These are phyloP conservation scores for Lamellibrachia columna DNA, from an alignment of 2,888 invertebrate species.

Conservation along the genomic window DNA sequence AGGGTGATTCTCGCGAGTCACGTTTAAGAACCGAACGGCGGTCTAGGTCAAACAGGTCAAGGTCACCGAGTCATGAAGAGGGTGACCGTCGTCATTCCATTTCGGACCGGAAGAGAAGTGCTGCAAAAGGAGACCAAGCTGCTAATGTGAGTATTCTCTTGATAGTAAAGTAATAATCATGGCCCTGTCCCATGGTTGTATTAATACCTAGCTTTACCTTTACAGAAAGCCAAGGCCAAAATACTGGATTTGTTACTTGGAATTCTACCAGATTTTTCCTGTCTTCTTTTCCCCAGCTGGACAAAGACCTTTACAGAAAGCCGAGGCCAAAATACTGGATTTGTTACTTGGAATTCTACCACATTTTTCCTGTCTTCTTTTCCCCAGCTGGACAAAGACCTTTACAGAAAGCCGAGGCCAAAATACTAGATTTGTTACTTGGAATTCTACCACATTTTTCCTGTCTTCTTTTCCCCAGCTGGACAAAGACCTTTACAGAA, in stretches of 20 bases:
- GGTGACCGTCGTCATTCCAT: background rate
- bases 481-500: background rate
- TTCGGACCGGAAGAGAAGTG: background rate
- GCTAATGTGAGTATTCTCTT: slow-evolving; percentile 6
- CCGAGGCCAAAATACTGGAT: too few relatives aligned
- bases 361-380: too few relatives aligned
- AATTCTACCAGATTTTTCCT: too few relatives aligned
- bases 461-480: too few relatives aligned
- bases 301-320: too few relatives aligned
- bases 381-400: too few relatives aligned
- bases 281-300: too few relatives aligned
- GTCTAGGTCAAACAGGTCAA: background rate
- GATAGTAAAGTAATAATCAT: background rate
- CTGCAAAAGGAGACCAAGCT: background rate
- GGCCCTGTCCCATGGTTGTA: background rate
- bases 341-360: too few relatives aligned
- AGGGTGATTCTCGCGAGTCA: background rate
- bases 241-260: too few relatives aligned
- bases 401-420: too few relatives aligned
- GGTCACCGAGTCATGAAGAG: background rate
- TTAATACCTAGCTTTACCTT: background rate
- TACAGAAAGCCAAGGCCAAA: background rate
- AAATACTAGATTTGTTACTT: too few relatives aligned
- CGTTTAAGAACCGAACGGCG: background rate
- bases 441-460: too few relatives aligned